Evolutionary conservation across 2,888 invertebrate species (phyloP).

Genomic region (Xylophagus ater): DNA sequence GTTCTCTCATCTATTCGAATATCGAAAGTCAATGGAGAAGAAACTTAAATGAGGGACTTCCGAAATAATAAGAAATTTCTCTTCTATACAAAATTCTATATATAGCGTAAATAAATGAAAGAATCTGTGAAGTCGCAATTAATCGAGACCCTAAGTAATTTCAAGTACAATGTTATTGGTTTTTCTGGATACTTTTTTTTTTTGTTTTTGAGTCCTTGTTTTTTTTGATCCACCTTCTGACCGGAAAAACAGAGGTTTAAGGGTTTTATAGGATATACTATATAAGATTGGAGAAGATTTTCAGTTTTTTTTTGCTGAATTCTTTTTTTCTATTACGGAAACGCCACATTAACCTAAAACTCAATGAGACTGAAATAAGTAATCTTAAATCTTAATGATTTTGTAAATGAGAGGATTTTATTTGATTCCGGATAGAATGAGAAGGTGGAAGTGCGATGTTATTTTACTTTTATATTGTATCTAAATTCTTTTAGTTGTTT

Average conservation of each 20-base stretch:
- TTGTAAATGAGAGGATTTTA: slow-evolving; percentile 8
- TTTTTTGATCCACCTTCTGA: slow-evolving; percentile 8
- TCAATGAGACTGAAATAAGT: slow-evolving; percentile 14
- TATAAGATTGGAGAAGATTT: too few species aligned
- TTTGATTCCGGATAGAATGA: too few species aligned
- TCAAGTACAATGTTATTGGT: slow-evolving; percentile 11
- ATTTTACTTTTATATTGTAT: too few species aligned
- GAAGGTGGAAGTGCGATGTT: too few species aligned
- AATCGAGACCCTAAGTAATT: slow-evolving; percentile 13
- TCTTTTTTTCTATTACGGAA: slow-evolving; percentile 13
- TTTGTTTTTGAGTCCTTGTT: too few species aligned
- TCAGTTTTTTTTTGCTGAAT: too few species aligned
- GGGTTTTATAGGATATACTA: slow-evolving; percentile 7
- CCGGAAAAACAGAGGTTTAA: slow-evolving; percentile 9
- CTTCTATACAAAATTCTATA: too few species aligned
- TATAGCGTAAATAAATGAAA: too few species aligned
- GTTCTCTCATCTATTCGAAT: not conserved
- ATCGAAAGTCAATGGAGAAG: slow-evolving; percentile 10
- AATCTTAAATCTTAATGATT: slow-evolving; percentile 13
- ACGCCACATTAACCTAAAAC: slow-evolving; percentile 13
- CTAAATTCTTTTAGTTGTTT: too few species aligned
- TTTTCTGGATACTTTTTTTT: slow-evolving; percentile 6
- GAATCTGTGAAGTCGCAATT: slow-evolving; percentile 12
- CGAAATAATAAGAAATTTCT: too few species aligned
- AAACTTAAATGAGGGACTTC: slow-evolving; percentile 10